These are phyloP conservation scores for Melanostoma mellinum DNA, from an alignment of 2,888 invertebrate species.

Conservation along the genomic window DNA sequence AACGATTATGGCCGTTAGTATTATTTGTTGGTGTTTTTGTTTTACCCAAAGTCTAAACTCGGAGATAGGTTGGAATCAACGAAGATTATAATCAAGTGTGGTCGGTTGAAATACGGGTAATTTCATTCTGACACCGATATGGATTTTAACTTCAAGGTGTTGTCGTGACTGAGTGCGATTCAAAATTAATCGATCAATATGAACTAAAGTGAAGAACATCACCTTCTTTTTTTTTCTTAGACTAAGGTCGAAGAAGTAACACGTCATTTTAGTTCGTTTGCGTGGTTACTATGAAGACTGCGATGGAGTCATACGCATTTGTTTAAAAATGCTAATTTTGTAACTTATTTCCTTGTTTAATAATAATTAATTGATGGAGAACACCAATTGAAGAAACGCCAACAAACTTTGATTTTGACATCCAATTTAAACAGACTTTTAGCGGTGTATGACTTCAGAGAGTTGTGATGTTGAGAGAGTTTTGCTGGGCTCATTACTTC, in stretches of 20 bases:
- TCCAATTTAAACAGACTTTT: no score
- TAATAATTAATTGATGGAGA: no score
- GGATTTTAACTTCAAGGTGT: constrained; percentile 43
- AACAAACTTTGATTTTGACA: no score
- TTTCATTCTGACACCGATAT: constrained; percentile 41
- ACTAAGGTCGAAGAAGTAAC: constrained; percentile 12
- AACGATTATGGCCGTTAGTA: constrained; percentile 39
- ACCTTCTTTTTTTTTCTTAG: neutral
- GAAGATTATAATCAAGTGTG: constrained; percentile 37
- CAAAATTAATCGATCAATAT: constrained; percentile 4
- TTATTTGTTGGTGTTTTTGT: constrained; percentile 14
- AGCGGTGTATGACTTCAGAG: no score
- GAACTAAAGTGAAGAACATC: neutral
- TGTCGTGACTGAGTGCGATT: constrained; percentile 20
- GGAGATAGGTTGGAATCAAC: constrained; percentile 36
- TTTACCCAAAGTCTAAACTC: constrained; percentile 54
- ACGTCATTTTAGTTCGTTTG: constrained; percentile 4
- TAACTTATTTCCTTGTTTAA: no score
- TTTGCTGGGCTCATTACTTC: no score
- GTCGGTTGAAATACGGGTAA: constrained; percentile 28
- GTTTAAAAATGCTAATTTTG: no score
- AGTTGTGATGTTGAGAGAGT: no score
- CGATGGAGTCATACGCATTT: neutral
- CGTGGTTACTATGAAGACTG: neutral
- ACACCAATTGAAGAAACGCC: no score